A percentile compares a stretch with the other conserved stretches of the same genome.
Conservation (phyloP, 2,888 invertebrate species). For the Chrysina gloriosa region DNA sequence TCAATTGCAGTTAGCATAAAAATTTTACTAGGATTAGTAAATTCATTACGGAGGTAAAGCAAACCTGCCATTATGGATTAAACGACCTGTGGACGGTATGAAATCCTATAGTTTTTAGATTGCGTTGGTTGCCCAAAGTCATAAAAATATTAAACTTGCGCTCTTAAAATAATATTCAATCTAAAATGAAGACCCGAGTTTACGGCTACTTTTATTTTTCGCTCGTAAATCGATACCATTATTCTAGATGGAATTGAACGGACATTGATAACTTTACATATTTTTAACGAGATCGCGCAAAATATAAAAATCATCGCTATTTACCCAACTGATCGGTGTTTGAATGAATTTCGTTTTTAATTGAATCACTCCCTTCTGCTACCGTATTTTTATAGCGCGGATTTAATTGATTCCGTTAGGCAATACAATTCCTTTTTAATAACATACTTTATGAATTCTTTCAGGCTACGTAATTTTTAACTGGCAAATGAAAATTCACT, state of each 20-base stretch:
- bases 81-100: not conserved
- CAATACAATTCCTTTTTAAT: not conserved
- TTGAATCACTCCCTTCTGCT: constrained; percentile 13
- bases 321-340: constrained; percentile 11
- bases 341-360: constrained; percentile 28
- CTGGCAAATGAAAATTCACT: not conserved
- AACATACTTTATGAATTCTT: not conserved
- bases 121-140: not conserved
- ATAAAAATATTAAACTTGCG: constrained; percentile 21
- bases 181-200: constrained; percentile 30
- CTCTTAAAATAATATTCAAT: constrained; percentile 32
- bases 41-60: not conserved
- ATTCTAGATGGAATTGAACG: constrained; percentile 5
- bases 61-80: not conserved
- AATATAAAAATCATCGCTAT: constrained; percentile 27
- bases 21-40: not conserved
- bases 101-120: constrained; percentile 4
- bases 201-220: constrained; percentile 12
- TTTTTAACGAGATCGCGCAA: constrained; percentile 20
- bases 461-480: not conserved
- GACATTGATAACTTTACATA: constrained; percentile 29
- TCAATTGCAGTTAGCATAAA: no score
- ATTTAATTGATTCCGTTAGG: not conserved
- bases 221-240: not conserved
- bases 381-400: not conserved